Percentiles rank a stretch among this genome's conserved stretches.
These are phyloP conservation scores for Sylvietta virens DNA, from an alignment of 2,113 vertebrate genomes.

Conservation along the genomic window DNA sequence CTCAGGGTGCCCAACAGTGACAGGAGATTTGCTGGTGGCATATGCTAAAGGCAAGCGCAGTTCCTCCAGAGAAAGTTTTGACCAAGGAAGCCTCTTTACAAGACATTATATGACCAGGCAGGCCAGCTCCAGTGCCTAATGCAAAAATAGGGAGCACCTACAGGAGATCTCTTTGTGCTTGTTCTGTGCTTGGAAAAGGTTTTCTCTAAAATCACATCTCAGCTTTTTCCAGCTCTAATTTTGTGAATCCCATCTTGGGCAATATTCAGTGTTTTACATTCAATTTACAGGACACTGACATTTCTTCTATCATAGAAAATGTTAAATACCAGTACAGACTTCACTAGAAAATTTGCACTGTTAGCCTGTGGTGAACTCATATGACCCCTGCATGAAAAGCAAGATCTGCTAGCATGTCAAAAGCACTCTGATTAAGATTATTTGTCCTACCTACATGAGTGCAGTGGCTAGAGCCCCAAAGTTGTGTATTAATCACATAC, in stretches of 20 bases:
- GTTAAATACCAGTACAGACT: background rate
- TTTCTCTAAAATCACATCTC: background rate
- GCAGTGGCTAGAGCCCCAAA: background rate
- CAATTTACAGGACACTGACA: background rate
- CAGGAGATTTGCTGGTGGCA: background rate
- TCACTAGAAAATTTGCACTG: background rate
- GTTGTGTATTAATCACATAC: background rate
- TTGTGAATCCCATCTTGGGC: background rate
- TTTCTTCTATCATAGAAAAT: background rate
- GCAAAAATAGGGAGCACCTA: background rate
- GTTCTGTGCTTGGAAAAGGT: background rate
- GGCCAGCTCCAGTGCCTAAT: background rate
- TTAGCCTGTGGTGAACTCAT: background rate
- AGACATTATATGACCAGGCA: background rate
- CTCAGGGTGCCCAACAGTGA: background rate
- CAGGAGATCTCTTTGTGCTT: background rate
- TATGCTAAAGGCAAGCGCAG: background rate
- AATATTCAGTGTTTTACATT: background rate
- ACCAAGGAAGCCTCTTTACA: background rate
- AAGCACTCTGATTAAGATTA: conserved; percentile 2
- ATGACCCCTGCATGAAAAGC: conserved; percentile 4
- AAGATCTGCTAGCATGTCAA: conserved; percentile 1
- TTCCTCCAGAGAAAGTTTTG: background rate
- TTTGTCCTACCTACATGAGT: background rate
- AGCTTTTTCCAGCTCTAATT: background rate